These are phyloP conservation scores for Uria lomvia DNA, from an alignment of 2,113 vertebrate species.

Conservation along the genomic window DNA sequence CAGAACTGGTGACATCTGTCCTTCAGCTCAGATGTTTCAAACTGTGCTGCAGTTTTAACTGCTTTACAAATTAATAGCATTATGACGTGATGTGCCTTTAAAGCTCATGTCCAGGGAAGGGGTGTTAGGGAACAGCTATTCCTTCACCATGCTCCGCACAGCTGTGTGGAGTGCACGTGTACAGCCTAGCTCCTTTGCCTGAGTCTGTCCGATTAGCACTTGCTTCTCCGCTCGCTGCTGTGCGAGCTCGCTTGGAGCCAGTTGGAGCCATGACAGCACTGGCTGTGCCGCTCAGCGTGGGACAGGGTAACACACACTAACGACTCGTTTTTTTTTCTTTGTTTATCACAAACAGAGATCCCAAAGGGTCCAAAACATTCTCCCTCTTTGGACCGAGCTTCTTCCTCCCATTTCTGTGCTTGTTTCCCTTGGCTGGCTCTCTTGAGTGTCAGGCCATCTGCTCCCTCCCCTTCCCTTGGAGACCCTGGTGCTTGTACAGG, in stretches of 20 bases:
- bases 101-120: not conserved
- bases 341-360: not conserved
- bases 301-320: not conserved
- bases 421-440: not conserved
- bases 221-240: not conserved
- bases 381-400: not conserved
- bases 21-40: not conserved
- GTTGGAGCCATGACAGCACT: not conserved
- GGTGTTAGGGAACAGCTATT: not conserved
- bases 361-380: not conserved
- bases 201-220: not conserved
- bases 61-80: not conserved
- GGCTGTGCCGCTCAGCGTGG: not conserved
- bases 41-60: not conserved
- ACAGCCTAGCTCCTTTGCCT: not conserved
- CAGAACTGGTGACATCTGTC: not conserved
- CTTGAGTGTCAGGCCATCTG: not conserved
- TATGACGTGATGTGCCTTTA: not conserved
- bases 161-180: not conserved
- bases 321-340: not conserved
- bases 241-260: accelerated
- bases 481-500: not conserved
- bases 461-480: not conserved
- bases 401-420: not conserved
- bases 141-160: not conserved